These are phyloP conservation scores for Archegozetes longisetosus DNA, from an alignment of 1,140 invertebrate species.

Conservation along the genomic window DNA sequence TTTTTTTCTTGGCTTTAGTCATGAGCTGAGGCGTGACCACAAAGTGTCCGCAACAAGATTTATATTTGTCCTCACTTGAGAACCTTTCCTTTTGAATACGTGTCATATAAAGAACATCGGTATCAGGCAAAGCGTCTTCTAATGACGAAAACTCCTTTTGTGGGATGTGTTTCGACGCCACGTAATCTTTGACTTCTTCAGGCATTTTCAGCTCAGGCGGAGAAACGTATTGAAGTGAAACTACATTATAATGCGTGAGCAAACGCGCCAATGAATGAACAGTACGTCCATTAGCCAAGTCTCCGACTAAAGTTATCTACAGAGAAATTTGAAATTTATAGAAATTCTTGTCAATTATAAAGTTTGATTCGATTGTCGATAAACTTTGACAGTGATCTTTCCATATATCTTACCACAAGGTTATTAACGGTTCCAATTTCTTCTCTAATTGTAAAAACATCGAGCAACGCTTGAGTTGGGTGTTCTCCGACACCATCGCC, in stretches of 20 bases:
- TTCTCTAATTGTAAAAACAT: constrained; percentile 94
- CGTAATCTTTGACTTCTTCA: constrained; percentile 56
- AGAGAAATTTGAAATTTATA: constrained; percentile 6
- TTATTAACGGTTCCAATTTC: constrained; percentile 97
- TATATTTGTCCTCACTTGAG: constrained; percentile 60
- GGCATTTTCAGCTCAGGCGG: constrained; percentile 79
- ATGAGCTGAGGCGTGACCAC: constrained; percentile 86
- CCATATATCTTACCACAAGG: constrained; percentile 43
- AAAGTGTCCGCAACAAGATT: constrained; percentile 66
- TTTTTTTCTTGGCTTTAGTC: constrained; percentile 77
- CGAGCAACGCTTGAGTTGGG: constrained; percentile 91
- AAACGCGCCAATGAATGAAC: constrained; percentile 89
- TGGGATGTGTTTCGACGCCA: constrained; percentile 53
- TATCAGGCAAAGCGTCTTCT: constrained; percentile 70
- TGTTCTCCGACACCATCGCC: constrained; percentile 97
- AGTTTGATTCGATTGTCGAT: neutral
- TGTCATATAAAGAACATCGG: constrained; percentile 96
- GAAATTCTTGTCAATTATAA: neutral
- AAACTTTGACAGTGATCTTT: neutral
- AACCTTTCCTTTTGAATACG: constrained; percentile 93
- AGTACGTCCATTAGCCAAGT: constrained; percentile 91
- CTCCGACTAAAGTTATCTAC: constrained; percentile 56
- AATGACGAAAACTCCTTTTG: constrained; percentile 53
- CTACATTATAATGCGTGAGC: constrained; percentile 71
- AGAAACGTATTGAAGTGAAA: constrained; percentile 68